Base-by-base conservation (phyloP, 2,113 vertebrate species). In the Plectropomus leopardus region DNA sequence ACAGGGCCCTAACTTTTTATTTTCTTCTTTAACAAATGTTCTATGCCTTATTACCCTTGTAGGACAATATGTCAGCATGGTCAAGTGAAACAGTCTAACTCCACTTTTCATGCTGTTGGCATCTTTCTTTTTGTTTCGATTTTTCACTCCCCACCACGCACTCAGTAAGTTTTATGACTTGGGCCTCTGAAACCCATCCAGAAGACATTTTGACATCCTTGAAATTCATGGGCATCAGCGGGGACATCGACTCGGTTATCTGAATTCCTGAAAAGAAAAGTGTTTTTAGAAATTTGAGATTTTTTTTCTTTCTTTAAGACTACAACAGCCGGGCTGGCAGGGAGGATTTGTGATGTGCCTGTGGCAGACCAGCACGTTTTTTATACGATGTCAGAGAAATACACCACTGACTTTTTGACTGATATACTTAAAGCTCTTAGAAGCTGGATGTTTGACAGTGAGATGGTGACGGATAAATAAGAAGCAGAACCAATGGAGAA, bases 371-470 rank as follows among this genome's bases (percentile, higher is more conserved):
- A 51, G 7, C 17, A 1, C 24, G n/a, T 42, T 24, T 81, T 65
- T 60, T 28, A 44, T 61, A 53, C n/a, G 26, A 14, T 70, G 61
- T 58, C 50, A 47, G 32, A 67, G 64, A 69, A 85, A 86, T 69
- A 26, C 30, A 28, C 26, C n/a, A 3, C 48, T 67, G 63, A 64
- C 60, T 58, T 61, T 79, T 26, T 67, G 53, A 58, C 19, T 45
- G 64, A 68, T 26, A 3, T 2, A 48, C 17, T 36, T 19, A n/a
- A 21, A 53, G 19, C n/a, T 8, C 4, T 14, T 26, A 51, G 47
- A 23, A 75, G 44, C 36, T 3, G 19, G 26, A 17, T 5, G 51
- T 14, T 16, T 19, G 14, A 30, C 5, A 0, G 34, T 7, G 1
- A 47, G 40, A 28, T 28, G n/a, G 34, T 32, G 19, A 65, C 11